Evolutionary conservation across 2,113 vertebrate species (phyloP), one percentile per base, ranked within the genome.

Genomic region (Erythrocercus mccallii): DNA sequence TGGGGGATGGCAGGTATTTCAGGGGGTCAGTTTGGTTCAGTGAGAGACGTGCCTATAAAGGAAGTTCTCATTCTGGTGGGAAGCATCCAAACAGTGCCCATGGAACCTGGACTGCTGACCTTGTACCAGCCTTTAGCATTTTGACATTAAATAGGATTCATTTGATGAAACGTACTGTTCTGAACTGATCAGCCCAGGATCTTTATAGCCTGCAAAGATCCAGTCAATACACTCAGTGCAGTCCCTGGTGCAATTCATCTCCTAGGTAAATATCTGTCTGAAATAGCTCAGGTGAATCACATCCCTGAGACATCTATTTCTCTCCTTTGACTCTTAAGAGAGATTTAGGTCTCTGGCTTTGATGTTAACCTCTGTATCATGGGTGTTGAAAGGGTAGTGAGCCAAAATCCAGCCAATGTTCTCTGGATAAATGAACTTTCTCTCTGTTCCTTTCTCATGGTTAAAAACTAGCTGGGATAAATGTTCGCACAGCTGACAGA

Each of bases 261-360:
- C 60, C 92, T 51, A 78, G 44, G 69, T 86, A 92, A 94, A 97
- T 83, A 88, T 47, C 82, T 94, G 76, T 38, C 80, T 88, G 77
- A 90, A 95, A 90, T 19, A 88, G 72, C 88, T 93, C 82, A 70
- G 60, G 78, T 94, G 71, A 93, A 94, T 94, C 92, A 93, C 60
- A 81, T 51, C 56, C 64, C 56, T 56, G 54, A 73, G 42, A 74
- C 51, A 90, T 47, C 60, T 88, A 37, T 90, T 86, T 96, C 79
- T 88, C 65, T 90, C 27, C 60, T 90, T 70, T 42, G 44, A 54
- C 82, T 90, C 50, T 70, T 86, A 56, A 83, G 68, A 88, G 80
- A 92, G 76, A 90, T 88, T 88, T 93, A 93, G 72, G 72, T 90
- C 80, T n/a, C 68, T 81, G 47, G 11, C 35, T 86, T 47, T 73